phyloP scores from a whole-genome alignment of 2,888 invertebrate species.

The Drosophila flavopinicola region DNA sequence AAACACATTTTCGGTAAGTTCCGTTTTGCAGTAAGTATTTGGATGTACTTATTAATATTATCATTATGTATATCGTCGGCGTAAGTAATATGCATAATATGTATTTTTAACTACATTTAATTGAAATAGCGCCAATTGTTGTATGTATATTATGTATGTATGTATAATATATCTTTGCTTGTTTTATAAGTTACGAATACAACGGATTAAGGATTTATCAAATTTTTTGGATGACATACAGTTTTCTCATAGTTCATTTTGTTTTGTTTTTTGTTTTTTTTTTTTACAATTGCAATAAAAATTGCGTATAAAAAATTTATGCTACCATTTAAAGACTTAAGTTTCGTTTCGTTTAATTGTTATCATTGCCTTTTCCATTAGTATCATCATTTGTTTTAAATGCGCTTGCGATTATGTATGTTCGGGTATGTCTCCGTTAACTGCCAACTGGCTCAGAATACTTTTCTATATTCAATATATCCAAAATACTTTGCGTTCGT shows the following conservation, averaged over 20 bases:
- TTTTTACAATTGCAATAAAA: conserved; percentile 75
- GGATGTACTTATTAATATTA: conserved; percentile 23
- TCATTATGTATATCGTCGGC: conserved; percentile 37
- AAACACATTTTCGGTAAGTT: conserved; percentile 29
- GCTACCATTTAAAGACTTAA: conserved; percentile 68
- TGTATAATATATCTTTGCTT: conserved; percentile 45
- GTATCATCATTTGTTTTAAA: conserved; percentile 47
- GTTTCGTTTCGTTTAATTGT: conserved; percentile 59
- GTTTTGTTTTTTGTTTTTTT: conserved; percentile 34
- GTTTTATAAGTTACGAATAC: conserved; percentile 44
- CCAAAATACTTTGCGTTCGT: conserved; percentile 55
- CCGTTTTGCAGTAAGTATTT: conserved; percentile 35
- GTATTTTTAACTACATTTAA: conserved; percentile 68
- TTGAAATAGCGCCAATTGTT: conserved; percentile 75
- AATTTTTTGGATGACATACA: conserved; percentile 45
- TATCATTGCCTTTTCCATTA: conserved; percentile 42
- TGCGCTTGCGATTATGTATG: conserved; percentile 77
- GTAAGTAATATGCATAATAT: conserved; percentile 57
- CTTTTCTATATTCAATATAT: conserved; percentile 36
- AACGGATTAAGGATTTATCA: conserved; percentile 57
- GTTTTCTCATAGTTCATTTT: conserved; percentile 46
- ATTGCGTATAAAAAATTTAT: conserved; percentile 78
- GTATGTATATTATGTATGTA: conserved; percentile 40
- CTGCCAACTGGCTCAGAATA: conserved; percentile 46
- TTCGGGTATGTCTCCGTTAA: conserved; percentile 75